A percentile compares a stretch with the other conserved stretches of the same genome.
phyloP scores from a whole-genome alignment of 1,140 invertebrate genomes.

The Sitobion miscanthi region DNA sequence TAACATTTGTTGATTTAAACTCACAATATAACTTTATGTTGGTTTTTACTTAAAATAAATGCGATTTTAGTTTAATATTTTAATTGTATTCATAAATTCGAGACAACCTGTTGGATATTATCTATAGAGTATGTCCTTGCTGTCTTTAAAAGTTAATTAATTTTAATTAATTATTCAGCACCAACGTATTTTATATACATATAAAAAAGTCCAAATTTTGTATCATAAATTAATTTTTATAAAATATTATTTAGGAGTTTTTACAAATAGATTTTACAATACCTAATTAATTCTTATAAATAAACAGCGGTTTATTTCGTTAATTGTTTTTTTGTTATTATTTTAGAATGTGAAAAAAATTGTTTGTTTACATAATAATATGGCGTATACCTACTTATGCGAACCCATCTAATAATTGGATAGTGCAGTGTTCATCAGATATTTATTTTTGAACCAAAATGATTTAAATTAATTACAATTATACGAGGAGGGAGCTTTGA shows the following conservation, averaged over 20 bases:
- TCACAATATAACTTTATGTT: no score
- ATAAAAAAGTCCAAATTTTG: background rate
- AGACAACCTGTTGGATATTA: background rate
- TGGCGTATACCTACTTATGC: background rate
- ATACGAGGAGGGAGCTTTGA: background rate
- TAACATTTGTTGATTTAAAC: no score
- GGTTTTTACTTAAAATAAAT: no score
- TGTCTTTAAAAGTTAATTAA: background rate
- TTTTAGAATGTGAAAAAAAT: background rate
- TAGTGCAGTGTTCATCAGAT: background rate
- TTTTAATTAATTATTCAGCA: background rate
- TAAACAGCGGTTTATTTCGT: background rate
- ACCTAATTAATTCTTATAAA: background rate
- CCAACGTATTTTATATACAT: background rate
- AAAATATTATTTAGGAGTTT: background rate
- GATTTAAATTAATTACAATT: background rate
- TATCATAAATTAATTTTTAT: background rate
- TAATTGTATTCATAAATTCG: background rate
- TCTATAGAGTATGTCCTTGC: background rate
- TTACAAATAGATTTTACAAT: background rate
- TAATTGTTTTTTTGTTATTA: background rate
- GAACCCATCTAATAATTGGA: background rate
- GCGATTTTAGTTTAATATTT: no score
- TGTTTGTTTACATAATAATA: background rate
- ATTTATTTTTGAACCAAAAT: background rate